Base-by-base conservation (phyloP, 2,888 invertebrate species). In the Sarcophaga rosellei region DNA sequence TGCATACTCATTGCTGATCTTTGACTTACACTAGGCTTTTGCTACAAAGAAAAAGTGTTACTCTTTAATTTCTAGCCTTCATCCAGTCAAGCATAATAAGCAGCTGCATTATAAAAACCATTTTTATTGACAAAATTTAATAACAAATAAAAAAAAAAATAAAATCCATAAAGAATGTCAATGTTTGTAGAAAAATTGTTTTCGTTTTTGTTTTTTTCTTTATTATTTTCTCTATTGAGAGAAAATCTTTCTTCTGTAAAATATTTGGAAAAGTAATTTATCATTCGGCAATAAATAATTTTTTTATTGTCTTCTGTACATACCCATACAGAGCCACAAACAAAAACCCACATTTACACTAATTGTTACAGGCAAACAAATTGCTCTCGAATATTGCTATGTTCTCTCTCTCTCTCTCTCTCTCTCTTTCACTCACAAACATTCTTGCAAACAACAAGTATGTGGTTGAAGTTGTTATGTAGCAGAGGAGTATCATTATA, bases 161-260 rank as follows among this genome's bases (percentile, higher is more conserved):
- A 45, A 79, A 65, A 72, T 84, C 65, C 74, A 61, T 66, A 90
- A 90, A 90, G 53, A 75, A 81, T 86, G 78, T 45, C 78, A 86
- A 86, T 84, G 81, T 86, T 84, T 84, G 72, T 79, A 78, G 75
- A 73, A 12, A 80, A 69, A 11, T 68, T 84, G 69, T 75, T 70
- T 35, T 35, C 2, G 35, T 8, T 35, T 35, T 35, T 35, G 35
- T 35, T 35, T 35, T 35, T 35, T 23, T 23, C 4, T 23, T 23
- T 23, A 3, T 23, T 23, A 3, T 23, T 25, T 25, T 75, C 12
- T 25, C 12, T 10, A n/a, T 12, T 17, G 17, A 53, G 4, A 53
- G 15, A 53, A 17, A 53, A 53, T 15, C 53, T 35, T 35, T 35
- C 35, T 35, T 35, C 35, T 35, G 35, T 35, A 35, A 35, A 73